phyloP scores from a whole-genome alignment of 1,140 invertebrate genomes.

The Dendrolimus punctatus region DNA sequence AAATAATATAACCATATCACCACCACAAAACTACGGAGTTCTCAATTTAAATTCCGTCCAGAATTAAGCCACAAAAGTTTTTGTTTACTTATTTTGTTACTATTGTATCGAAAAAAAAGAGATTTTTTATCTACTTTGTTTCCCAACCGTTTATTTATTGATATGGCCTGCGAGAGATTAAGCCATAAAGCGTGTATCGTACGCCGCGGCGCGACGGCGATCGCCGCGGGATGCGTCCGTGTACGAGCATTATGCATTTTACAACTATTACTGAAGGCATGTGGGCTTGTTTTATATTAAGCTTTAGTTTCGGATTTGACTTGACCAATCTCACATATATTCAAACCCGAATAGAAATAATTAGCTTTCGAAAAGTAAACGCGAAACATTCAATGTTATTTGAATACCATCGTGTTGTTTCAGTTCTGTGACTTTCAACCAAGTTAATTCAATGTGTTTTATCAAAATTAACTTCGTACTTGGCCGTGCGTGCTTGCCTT shows the following conservation, averaged over 20 bases:
- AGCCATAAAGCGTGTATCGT: slow-evolving; percentile 55
- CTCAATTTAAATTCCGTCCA: no score
- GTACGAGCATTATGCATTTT: slow-evolving; percentile 47
- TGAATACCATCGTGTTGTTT: no score
- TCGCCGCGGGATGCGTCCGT: slow-evolving; percentile 44
- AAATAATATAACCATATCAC: no score
- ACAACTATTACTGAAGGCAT: slow-evolving; percentile 47
- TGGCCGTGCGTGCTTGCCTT: no score
- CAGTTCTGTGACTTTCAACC: no score
- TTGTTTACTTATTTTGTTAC: not conserved
- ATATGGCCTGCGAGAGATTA: slow-evolving; percentile 59
- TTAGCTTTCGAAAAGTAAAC: no score
- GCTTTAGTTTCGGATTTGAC: not conserved
- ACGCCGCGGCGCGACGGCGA: slow-evolving; percentile 39
- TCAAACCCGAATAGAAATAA: no score
- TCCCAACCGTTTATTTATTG: slow-evolving; percentile 57
- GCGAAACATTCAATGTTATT: no score
- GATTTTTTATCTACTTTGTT: slow-evolving; percentile 36
- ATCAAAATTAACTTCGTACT: no score
- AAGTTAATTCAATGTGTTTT: no score
- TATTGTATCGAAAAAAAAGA: slow-evolving; percentile 1
- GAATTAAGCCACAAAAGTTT: slow-evolving; percentile 1
- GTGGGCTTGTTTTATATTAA: slow-evolving; percentile 34
- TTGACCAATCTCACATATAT: not conserved
- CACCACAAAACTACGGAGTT: not conserved